Base-by-base conservation (phyloP, 2,888 invertebrate genomes). In the Nephrocerus scutellatus region DNA sequence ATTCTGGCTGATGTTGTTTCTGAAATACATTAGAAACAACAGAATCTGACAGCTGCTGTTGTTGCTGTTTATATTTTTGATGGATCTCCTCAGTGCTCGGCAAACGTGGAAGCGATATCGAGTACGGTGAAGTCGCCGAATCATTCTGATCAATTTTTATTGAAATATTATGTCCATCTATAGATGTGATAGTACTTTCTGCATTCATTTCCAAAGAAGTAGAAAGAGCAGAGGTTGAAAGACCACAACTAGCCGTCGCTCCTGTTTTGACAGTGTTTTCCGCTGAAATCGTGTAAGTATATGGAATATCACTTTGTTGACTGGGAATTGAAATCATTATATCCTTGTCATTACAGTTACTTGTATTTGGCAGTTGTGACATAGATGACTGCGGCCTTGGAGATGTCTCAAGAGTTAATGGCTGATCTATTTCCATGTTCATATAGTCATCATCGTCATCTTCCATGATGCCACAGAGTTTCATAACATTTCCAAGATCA, bases 401-500 rank as follows among this genome's bases (percentile, higher is more conserved):
- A 2, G 37, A 41, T 30, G 36, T 29, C 18, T 28, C 13, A 21
- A 12, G n/a, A n/a, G n/a, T n/a, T n/a, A 33, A 9, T 10, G 41
- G 46, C 26, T 52, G 52, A 2, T 51, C 43, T 23, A 54, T 51
- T 13, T 63, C 64, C 56, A 67, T 62, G 39, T 57, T 56, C 30
- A 60, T 66, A 50, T 80, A 80, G 50, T 82, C 81, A 29, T 65
- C 68, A 48, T 82, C 82, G 46, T 82, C 82, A 46, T 81, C 82
- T 35, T 80, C 80, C 45, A 79, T 80, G 39, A 69, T 69, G 67
- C 82, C 79, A 32, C 82, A 81, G 43, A 82, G 70, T 62, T 82
- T 82, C 77, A 82, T 82, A 24, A 82, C 78, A 63, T 80, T 81
- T 36, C 80, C 81, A 51, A 82, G 71, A 63, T 82, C 82, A 36